A percentile compares a stretch with the other conserved stretches of the same genome.
These are phyloP conservation scores for Pelobates cultripes DNA, from an alignment of 2,797 vertebrate species.

Conservation along the genomic window DNA sequence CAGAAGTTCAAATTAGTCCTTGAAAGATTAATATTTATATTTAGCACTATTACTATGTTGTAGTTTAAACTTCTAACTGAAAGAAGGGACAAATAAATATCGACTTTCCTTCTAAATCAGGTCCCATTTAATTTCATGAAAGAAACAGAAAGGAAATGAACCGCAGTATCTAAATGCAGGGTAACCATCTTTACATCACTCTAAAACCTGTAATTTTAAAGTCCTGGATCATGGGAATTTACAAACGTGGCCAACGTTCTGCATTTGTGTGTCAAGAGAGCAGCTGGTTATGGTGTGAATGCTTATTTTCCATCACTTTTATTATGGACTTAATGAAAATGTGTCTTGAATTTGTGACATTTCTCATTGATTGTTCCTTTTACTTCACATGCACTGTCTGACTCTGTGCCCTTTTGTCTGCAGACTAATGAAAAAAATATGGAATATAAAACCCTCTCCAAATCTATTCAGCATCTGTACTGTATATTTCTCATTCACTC, in stretches of 20 bases:
- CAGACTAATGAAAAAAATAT: constrained; percentile 30
- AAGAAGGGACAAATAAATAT: no score
- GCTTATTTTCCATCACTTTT: not conserved
- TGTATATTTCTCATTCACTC: not conserved
- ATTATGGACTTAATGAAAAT: not conserved
- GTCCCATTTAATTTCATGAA: not conserved
- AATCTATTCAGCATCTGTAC: constrained; percentile 11
- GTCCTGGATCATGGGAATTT: not conserved
- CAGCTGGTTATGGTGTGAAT: not conserved
- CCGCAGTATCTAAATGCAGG: not conserved
- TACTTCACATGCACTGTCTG: not conserved
- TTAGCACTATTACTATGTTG: no score
- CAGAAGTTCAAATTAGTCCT: no score
- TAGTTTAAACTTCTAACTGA: no score
- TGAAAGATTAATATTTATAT: no score
- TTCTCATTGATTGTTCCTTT: not conserved
- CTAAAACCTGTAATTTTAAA: not conserved
- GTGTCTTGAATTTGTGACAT: not conserved
- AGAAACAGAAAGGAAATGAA: not conserved
- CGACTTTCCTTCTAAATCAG: not conserved
- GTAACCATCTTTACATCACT: not conserved
- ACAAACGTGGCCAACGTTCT: not conserved
- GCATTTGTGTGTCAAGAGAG: not conserved
- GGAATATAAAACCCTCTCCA: not conserved
- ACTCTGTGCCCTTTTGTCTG: constrained; percentile 12